Conservation (phyloP, 2,113 vertebrate species). For the Phylloscopus trochilus region DNA sequence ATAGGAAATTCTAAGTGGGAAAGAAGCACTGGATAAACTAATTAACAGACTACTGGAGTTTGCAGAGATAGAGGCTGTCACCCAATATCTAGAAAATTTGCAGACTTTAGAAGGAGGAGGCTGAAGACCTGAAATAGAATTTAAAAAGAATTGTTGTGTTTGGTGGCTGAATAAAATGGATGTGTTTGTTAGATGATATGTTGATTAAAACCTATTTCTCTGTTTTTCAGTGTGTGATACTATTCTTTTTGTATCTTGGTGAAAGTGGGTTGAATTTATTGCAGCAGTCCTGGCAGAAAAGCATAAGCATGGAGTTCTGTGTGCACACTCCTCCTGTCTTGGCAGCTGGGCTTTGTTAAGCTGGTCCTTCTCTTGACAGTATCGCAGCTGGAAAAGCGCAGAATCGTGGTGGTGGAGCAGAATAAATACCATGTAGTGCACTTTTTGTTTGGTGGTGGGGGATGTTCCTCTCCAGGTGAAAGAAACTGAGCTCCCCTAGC, state of each 20-base stretch:
- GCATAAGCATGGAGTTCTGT: neutral
- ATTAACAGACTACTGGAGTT: slow-evolving; percentile 79
- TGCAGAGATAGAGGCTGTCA: slow-evolving; percentile 77
- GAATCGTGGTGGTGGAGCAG: neutral
- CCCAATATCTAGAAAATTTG: slow-evolving; percentile 75
- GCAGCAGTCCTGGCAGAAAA: neutral
- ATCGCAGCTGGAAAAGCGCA: neutral
- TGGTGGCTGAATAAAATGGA: neutral
- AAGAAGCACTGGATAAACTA: slow-evolving; percentile 80
- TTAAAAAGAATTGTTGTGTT: neutral
- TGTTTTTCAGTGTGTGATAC: neutral
- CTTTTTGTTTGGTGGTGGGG: neutral
- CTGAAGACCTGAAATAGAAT: neutral
- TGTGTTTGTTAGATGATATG: neutral
- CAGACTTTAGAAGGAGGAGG: slow-evolving; percentile 43
- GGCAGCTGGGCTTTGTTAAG: neutral
- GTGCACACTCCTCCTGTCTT: neutral
- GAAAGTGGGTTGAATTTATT: neutral
- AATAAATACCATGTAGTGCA: neutral
- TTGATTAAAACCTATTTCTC: neutral
- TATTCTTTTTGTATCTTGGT: neutral
- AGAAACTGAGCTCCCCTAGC: neutral
- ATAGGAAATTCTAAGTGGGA: slow-evolving; percentile 87
- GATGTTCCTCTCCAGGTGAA: neutral
- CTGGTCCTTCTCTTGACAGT: neutral